Evolutionary conservation across 1,140 invertebrate species (phyloP).

Genomic region (Papilio aristodemus): DNA sequence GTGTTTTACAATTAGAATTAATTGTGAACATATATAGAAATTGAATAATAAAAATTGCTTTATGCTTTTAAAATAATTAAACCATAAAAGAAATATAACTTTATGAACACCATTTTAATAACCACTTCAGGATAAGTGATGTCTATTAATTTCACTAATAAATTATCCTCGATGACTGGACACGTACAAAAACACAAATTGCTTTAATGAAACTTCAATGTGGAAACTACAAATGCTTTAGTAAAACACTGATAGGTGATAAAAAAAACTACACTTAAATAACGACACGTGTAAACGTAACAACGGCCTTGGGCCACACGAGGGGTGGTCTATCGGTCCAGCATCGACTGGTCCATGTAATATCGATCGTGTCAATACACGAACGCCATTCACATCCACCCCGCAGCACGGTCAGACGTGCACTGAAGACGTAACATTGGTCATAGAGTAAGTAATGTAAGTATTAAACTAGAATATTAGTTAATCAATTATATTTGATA

Average conservation of each 20-base stretch:
- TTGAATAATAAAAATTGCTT: too few species aligned
- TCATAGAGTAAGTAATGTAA: constrained; percentile 3
- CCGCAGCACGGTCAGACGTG: constrained; percentile 49
- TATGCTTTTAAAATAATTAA: too few species aligned
- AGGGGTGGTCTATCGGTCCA: constrained; percentile 25
- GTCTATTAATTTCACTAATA: background rate
- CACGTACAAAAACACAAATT: constrained; percentile 11
- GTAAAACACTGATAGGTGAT: background rate
- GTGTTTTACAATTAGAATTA: too few species aligned
- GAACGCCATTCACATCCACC: constrained; percentile 40
- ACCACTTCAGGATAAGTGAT: background rate
- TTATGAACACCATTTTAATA: background rate
- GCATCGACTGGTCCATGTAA: constrained; percentile 4
- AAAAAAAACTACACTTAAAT: constrained; percentile 1
- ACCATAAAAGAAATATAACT: too few species aligned
- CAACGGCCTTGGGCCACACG: constrained; percentile 45
- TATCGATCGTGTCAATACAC: constrained; percentile 46
- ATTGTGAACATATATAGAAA: too few species aligned
- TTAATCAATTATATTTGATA: background rate
- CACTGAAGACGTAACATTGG: constrained; percentile 43
- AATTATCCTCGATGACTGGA: background rate
- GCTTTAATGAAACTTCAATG: background rate
- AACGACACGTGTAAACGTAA: constrained; percentile 44
- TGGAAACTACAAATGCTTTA: background rate
- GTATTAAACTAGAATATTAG: background rate